Conservation (phyloP, 2,797 vertebrate genomes). For the Typhlichthys eigenmanni region DNA sequence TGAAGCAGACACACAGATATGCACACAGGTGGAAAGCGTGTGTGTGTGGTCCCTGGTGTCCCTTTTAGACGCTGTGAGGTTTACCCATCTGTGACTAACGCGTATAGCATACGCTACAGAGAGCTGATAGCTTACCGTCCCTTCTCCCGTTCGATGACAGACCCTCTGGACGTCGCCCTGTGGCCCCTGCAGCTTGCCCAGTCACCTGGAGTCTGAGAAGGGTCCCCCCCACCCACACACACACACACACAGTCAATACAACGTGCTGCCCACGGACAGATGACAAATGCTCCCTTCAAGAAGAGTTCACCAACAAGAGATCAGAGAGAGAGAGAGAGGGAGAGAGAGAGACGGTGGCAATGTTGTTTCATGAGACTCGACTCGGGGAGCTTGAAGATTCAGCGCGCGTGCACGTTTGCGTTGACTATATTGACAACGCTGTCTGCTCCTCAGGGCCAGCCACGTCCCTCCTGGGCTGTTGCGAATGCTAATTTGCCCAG, state of each 20-base stretch:
- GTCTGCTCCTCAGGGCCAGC: not conserved
- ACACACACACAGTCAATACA: slow-evolving; percentile 1
- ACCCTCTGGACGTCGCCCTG: slow-evolving; percentile 48
- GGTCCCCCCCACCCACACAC: slow-evolving; percentile 22
- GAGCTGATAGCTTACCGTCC: slow-evolving; percentile 65
- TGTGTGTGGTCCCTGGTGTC: slow-evolving; percentile 36
- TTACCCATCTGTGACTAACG: slow-evolving; percentile 63
- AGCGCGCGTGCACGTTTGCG: too few relatives aligned
- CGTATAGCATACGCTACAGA: slow-evolving; percentile 59
- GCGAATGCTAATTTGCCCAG: not conserved
- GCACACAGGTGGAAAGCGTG: slow-evolving; percentile 57
- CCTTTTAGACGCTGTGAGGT: slow-evolving; percentile 31
- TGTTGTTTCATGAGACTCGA: not conserved
- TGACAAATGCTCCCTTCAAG: not conserved
- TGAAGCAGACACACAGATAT: too few relatives aligned
- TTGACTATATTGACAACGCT: not conserved
- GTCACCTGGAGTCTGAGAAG: slow-evolving; percentile 53
- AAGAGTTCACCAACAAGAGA: not conserved
- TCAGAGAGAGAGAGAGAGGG: not conserved
- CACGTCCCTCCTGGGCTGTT: not conserved
- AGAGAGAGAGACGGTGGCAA: not conserved
- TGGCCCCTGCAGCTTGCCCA: slow-evolving; percentile 57
- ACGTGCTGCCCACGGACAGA: slow-evolving; percentile 15
- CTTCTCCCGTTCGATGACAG: slow-evolving; percentile 48
- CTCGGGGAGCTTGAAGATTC: not conserved